phyloP scores from a whole-genome alignment of 2,797 vertebrate species.

The Sylvilagus floridanus region DNA sequence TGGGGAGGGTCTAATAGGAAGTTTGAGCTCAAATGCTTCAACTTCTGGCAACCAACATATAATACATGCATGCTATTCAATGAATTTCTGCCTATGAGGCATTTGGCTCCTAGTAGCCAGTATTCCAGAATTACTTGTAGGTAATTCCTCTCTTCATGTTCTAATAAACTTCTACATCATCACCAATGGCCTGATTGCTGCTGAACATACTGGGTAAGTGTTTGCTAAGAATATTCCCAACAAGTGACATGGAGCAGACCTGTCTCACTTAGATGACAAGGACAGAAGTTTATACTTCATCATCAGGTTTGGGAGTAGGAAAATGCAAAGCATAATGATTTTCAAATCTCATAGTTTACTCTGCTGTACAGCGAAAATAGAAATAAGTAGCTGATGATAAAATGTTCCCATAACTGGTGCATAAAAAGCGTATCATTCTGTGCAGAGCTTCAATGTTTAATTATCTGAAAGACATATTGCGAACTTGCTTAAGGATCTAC shows the following conservation, averaged over 20 bases:
- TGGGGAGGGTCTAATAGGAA: slow-evolving; percentile 92
- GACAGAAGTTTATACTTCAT: slow-evolving; percentile 49
- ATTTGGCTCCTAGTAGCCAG: slow-evolving; percentile 75
- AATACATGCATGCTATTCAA: slow-evolving; percentile 80
- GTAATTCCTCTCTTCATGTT: slow-evolving; percentile 72
- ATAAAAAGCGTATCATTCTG: slow-evolving; percentile 57
- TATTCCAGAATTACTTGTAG: slow-evolving; percentile 72
- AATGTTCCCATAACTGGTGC: slow-evolving; percentile 45
- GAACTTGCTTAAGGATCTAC: slow-evolving; percentile 56
- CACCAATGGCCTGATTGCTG: slow-evolving; percentile 39
- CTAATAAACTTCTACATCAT: slow-evolving; percentile 58
- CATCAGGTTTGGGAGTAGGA: slow-evolving; percentile 1
- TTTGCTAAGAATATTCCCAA: slow-evolving; percentile 45
- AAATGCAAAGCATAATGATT: slow-evolving; percentile 53
- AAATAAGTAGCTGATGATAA: slow-evolving; percentile 57
- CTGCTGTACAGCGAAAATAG: slow-evolving; percentile 44
- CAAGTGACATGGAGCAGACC: slow-evolving; percentile 49
- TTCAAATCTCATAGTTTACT: slow-evolving; percentile 48
- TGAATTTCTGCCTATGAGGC: slow-evolving; percentile 73
- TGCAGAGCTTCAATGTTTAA: slow-evolving; percentile 48
- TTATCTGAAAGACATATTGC: slow-evolving; percentile 65
- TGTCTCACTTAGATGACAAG: slow-evolving; percentile 5
- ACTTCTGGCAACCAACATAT: slow-evolving; percentile 67
- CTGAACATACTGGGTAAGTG: not conserved
- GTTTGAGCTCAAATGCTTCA: slow-evolving; percentile 61